These are phyloP conservation scores for Scaptodrosophila latifasciaeformis DNA, from an alignment of 2,888 invertebrate genomes.

Conservation along the genomic window DNA sequence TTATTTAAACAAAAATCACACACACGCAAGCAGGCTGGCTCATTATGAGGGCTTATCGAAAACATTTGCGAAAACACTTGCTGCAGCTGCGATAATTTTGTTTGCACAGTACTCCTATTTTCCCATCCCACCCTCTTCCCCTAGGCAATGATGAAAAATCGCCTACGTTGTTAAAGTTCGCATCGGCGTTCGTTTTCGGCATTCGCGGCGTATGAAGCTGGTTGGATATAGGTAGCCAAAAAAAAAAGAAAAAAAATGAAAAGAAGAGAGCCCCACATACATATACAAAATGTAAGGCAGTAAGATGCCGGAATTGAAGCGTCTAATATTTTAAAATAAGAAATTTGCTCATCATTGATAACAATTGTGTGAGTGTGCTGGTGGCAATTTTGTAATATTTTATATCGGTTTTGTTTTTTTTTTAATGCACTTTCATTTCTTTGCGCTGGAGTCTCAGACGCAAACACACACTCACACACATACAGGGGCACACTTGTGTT, in stretches of 20 bases:
- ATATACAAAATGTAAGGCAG: too few relatives aligned
- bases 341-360: slow-evolving; percentile 33
- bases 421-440: slow-evolving; percentile 56
- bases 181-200: slow-evolving; percentile 23
- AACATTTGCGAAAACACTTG: slow-evolving; percentile 45
- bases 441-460: slow-evolving; percentile 39
- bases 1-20: slow-evolving; percentile 30
- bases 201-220: slow-evolving; percentile 6
- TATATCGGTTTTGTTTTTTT: slow-evolving; percentile 8
- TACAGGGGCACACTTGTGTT: slow-evolving; percentile 17
- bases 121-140: slow-evolving; percentile 36
- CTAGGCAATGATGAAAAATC: slow-evolving; percentile 37
- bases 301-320: too few relatives aligned
- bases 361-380: slow-evolving; percentile 17
- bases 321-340: not conserved
- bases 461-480: slow-evolving; percentile 34
- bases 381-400: slow-evolving; percentile 15
- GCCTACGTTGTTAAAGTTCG: slow-evolving; percentile 54
- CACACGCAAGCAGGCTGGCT: not conserved
- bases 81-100: slow-evolving; percentile 56
- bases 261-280: not conserved
- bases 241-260: not conserved
- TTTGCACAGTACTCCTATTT: slow-evolving; percentile 21
- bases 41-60: slow-evolving; percentile 49
- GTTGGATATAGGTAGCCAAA: not conserved